Base-by-base conservation (phyloP, 2,113 vertebrate genomes). In the Murina feae region DNA sequence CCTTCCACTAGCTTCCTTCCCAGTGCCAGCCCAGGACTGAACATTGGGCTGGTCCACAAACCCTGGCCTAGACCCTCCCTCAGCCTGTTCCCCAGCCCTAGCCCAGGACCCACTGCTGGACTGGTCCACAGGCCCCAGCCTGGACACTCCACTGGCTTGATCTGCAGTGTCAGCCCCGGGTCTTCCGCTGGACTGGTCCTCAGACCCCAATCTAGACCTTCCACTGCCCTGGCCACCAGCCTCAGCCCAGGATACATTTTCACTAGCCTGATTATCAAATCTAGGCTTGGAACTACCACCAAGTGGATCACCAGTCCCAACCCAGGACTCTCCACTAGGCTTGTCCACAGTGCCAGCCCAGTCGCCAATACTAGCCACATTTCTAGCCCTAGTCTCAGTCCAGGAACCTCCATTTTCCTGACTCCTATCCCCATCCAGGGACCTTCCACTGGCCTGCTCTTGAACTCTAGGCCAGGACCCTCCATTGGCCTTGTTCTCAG, bases 341-440 rank as follows among this genome's bases (percentile, higher is more conserved):
- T 96, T 95, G 79, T 95, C 92, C 63, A 93, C 68, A 81, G 89
- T 66, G 13, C 69, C 95, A 94, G 79, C 79, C 97, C 95, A 96
- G 53, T 96, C 93, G 14, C 80, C 89, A 91, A 94, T 88, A 44
- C 80, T 96, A 86, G 86, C 79, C 68, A 96, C 93, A 83, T 95
- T 94, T 65, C 91, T 93, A 90, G 75, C 21, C n/a, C 20, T 65
- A 69, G 90, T 35, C 35, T 76, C 78, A 89, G 85, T 25, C 90
- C 94, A 93, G 37, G 72, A 80, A 4, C 35, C 39, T 75, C 53
- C 65, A 58, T 35, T 82, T 42, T 68, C 60, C 76, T 93, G 66
- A 58, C 51, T 66, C 6, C 32, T 55, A 86, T 63, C 47, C 14
- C 47, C 39, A 89, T 66, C 81, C 75, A 7, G 60, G 25, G 86